phyloP scores from a whole-genome alignment of 2,113 vertebrate genomes.

The Nesogale talazaci region DNA sequence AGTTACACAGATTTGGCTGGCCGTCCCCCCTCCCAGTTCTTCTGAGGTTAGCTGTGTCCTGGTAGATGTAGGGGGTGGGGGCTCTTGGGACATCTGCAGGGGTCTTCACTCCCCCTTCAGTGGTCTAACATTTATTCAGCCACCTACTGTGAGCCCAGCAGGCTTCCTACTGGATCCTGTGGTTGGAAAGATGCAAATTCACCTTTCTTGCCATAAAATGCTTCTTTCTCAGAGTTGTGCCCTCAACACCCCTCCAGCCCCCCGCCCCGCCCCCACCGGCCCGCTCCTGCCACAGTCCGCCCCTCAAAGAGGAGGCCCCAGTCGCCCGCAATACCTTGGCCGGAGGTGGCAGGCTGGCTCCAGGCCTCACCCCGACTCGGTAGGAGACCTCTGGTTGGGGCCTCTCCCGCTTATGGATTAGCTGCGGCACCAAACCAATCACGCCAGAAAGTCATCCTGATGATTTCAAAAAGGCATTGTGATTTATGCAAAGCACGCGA shows the following conservation, averaged over 20 bases:
- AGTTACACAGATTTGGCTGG: background rate
- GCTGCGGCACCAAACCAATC: constrained; percentile 59
- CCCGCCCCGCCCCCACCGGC: background rate
- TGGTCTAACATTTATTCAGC: background rate
- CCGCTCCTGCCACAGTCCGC: too few relatives aligned
- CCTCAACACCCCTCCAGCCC: background rate
- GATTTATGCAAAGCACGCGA: constrained; percentile 74
- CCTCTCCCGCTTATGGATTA: constrained; percentile 15
- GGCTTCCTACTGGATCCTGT: too few relatives aligned
- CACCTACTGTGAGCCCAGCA: background rate
- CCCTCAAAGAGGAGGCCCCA: background rate
- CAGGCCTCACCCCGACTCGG: background rate
- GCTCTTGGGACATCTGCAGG: constrained; percentile 18
- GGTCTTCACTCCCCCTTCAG: background rate
- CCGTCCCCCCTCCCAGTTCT: background rate
- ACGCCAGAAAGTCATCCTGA: constrained; percentile 78
- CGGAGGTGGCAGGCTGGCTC: background rate
- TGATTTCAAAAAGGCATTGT: constrained; percentile 78
- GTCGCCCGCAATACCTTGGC: background rate
- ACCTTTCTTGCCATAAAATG: background rate
- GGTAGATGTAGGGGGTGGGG: too few relatives aligned
- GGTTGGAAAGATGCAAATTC: background rate
- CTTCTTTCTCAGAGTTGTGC: background rate
- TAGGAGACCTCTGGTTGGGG: background rate
- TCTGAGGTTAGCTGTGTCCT: background rate